Conservation (phyloP, 2,113 vertebrate genomes). For the Anarrhichthys ocellatus region DNA sequence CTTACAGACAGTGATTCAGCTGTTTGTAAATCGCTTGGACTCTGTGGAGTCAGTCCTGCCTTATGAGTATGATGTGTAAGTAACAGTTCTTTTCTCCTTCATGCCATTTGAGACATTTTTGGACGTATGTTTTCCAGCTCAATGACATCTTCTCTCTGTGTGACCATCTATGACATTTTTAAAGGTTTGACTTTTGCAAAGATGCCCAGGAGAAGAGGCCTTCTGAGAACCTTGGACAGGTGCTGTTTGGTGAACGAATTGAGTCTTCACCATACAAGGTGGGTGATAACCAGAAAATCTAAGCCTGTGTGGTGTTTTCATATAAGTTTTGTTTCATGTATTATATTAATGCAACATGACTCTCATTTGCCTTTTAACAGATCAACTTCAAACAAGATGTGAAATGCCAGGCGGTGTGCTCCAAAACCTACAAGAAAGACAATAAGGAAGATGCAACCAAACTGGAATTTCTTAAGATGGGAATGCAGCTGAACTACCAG, state of each 20-base stretch:
- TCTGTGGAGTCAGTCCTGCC: conserved; percentile 99
- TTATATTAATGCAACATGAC: background rate
- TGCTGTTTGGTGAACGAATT: conserved; percentile 97
- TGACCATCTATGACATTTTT: conserved; percentile 22
- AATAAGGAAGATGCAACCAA: conserved; percentile 60
- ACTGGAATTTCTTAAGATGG: conserved; percentile 84
- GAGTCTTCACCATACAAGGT: conserved; percentile 98
- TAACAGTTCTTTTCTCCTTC: conserved; percentile 35
- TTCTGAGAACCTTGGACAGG: conserved; percentile 98
- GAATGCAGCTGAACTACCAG: conserved; percentile 87
- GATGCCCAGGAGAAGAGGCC: conserved; percentile 89
- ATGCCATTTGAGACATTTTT: background rate
- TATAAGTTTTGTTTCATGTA: background rate
- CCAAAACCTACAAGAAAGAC: conserved; percentile 69
- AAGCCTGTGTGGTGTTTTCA: background rate
- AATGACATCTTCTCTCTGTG: background rate
- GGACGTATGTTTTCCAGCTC: background rate
- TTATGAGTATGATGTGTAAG: conserved; percentile 98
- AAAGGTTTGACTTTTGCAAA: conserved; percentile 98
- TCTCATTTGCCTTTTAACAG: conserved; percentile 50
- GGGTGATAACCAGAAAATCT: background rate
- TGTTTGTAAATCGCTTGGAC: conserved; percentile 98
- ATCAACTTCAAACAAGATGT: conserved; percentile 76
- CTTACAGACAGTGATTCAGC: conserved; percentile 89
- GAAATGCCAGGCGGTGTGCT: conserved; percentile 76